Conservation (phyloP, 1,140 invertebrate genomes). For the Procambarus virginalis region DNA sequence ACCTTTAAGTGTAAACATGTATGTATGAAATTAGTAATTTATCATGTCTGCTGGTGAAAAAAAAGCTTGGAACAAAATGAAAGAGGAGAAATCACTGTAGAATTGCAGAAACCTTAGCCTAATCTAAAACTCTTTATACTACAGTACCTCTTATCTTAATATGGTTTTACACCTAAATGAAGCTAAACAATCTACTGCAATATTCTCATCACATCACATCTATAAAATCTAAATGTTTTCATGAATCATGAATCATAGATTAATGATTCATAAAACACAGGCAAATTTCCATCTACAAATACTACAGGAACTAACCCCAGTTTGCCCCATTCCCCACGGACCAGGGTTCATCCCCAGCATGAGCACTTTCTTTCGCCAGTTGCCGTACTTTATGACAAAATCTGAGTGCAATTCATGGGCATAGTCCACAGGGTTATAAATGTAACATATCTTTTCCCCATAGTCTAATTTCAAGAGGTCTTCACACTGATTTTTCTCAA, state of each 20-base stretch:
- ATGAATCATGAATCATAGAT: background rate
- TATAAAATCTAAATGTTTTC: background rate
- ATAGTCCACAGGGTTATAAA: constrained; percentile 91
- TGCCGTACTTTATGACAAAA: constrained; percentile 82
- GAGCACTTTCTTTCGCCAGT: constrained; percentile 81
- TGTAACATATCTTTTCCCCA: constrained; percentile 77
- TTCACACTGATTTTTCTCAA: constrained; percentile 36
- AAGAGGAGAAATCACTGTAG: too few species aligned
- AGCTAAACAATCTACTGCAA: too few species aligned
- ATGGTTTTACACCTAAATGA: too few species aligned
- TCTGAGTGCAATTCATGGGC: constrained; percentile 83
- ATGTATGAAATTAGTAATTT: too few species aligned
- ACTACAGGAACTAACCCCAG: constrained; percentile 77
- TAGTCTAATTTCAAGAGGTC: constrained; percentile 31
- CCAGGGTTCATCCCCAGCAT: constrained; percentile 96
- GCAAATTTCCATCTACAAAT: background rate
- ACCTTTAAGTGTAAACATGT: too few species aligned
- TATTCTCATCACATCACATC: too few species aligned
- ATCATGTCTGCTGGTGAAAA: too few species aligned
- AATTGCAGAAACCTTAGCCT: too few species aligned
- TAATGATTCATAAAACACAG: background rate
- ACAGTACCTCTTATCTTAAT: too few species aligned
- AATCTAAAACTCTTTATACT: too few species aligned
- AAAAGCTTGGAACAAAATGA: too few species aligned
- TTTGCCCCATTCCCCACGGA: constrained; percentile 95